These are phyloP conservation scores for Cherax quadricarinatus DNA, from an alignment of 1,140 invertebrate species.

Conservation along the genomic window DNA sequence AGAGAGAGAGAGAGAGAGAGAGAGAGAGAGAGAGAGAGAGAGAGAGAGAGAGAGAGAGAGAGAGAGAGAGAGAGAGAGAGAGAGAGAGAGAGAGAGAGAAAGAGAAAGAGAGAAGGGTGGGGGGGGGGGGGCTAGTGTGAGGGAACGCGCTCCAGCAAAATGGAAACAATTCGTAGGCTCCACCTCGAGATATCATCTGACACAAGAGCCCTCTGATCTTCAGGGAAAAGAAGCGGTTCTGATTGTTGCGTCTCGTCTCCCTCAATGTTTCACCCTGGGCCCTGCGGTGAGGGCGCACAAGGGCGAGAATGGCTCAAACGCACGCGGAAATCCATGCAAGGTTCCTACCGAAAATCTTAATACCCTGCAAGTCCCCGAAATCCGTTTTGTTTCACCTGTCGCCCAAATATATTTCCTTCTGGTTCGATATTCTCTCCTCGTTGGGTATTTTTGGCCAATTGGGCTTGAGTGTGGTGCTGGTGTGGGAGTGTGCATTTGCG, in stretches of 20 bases:
- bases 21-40: conserved; percentile 10
- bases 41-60: conserved; percentile 39
- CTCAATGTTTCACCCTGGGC: conserved; percentile 61
- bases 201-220: conserved; percentile 55
- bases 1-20: not conserved
- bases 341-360: conserved; percentile 68
- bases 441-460: not conserved
- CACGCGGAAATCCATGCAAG: conserved; percentile 54
- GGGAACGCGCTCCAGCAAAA: not conserved
- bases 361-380: conserved; percentile 48
- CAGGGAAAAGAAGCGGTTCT: conserved; percentile 62
- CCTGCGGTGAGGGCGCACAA: not conserved
- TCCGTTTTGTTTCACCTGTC: conserved; percentile 62
- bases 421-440: not conserved
- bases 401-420: conserved; percentile 5
- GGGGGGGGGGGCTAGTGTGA: not conserved
- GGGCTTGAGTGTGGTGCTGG: no score
- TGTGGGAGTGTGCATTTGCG: no score
- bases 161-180: not conserved
- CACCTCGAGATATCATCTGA: conserved; percentile 48
- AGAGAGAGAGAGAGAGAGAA: conserved; percentile 42
- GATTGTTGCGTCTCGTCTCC: conserved; percentile 61
- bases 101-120: not conserved
- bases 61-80: conserved; percentile 30
- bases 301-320: conserved; percentile 19